Base-by-base conservation (phyloP, 2,888 invertebrate genomes). In the Syritta pipiens region DNA sequence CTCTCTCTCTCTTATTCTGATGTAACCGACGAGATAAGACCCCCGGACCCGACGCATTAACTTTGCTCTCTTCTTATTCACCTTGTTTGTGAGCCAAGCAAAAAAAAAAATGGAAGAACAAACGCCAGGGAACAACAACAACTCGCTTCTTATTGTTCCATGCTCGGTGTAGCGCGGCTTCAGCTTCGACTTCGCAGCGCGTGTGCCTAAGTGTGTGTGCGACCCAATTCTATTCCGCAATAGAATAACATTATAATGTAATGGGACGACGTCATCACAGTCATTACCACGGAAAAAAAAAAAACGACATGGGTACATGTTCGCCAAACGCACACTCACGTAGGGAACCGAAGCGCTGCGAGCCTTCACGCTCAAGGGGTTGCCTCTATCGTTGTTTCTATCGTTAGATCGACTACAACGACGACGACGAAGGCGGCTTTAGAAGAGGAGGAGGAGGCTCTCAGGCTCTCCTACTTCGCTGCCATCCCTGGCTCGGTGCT, bases 161-260 rank as follows among this genome's bases (percentile, higher is more conserved):
- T n/a, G n/a, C n/a, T n/a, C n/a, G n/a, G n/a, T n/a, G n/a, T n/a
- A n/a, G n/a, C n/a, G n/a, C n/a, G n/a, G n/a, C n/a, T n/a, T n/a
- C n/a, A n/a, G n/a, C n/a, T n/a, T n/a, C n/a, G n/a, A n/a, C n/a
- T n/a, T n/a, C n/a, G n/a, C n/a, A n/a, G n/a, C n/a, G n/a, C n/a
- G n/a, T n/a, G n/a, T n/a, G n/a, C n/a, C n/a, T n/a, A n/a, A n/a
- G n/a, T 65, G 59, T 55, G 35, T 49, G 32, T 67, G 53, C 77
- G 77, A 77, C 77, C 77, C 65, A 77, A 60, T 77, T 77, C 35
- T 42, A 28, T 53, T 12, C 20, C 20, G 20, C 68, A 46, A 60
- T 53, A 28, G 72, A 72, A 72, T 60, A 60, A 35, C 37, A 76
- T 76, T 77, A 60, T 65, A 77, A 60, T 65, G 72, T 77, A 72